Conservation (phyloP, 2,113 vertebrate genomes). For the Polyodon spathula region DNA sequence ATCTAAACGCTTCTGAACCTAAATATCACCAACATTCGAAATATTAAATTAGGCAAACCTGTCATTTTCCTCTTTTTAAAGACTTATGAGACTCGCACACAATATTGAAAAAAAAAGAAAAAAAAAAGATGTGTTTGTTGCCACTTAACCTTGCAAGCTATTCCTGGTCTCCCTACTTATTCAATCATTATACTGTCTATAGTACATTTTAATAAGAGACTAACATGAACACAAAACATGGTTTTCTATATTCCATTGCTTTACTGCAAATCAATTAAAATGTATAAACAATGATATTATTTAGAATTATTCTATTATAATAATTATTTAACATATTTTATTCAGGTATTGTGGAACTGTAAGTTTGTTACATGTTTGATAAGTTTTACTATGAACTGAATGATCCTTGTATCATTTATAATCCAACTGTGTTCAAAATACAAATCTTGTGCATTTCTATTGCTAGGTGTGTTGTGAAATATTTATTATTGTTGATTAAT, state of each 20-base stretch:
- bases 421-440: slow-evolving; percentile 45
- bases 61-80: too few relatives aligned
- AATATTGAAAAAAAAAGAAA: too few relatives aligned
- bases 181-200: too few relatives aligned
- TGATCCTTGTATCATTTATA: slow-evolving; percentile 30
- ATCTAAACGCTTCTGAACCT: too few relatives aligned
- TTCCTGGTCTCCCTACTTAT: too few relatives aligned
- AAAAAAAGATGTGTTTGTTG: too few relatives aligned
- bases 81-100: too few relatives aligned
- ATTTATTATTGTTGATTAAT: slow-evolving; percentile 77
- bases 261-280: slow-evolving; percentile 11
- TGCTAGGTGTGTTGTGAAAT: slow-evolving; percentile 64
- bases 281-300: slow-evolving; percentile 7
- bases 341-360: not conserved
- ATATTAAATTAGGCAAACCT: too few relatives aligned
- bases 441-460: slow-evolving; percentile 52
- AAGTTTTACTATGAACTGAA: slow-evolving; percentile 21
- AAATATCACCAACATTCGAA: too few relatives aligned
- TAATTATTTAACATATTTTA: slow-evolving; percentile 12
- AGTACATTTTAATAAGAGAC: too few relatives aligned
- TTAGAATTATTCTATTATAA: slow-evolving; percentile 8
- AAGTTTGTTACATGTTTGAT: slow-evolving; percentile 17
- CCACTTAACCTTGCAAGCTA: too few relatives aligned
- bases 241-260: not conserved
- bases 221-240: too few relatives aligned